These are phyloP conservation scores for Cavia aperea DNA, from an alignment of 2,113 vertebrate species.

Conservation along the genomic window DNA sequence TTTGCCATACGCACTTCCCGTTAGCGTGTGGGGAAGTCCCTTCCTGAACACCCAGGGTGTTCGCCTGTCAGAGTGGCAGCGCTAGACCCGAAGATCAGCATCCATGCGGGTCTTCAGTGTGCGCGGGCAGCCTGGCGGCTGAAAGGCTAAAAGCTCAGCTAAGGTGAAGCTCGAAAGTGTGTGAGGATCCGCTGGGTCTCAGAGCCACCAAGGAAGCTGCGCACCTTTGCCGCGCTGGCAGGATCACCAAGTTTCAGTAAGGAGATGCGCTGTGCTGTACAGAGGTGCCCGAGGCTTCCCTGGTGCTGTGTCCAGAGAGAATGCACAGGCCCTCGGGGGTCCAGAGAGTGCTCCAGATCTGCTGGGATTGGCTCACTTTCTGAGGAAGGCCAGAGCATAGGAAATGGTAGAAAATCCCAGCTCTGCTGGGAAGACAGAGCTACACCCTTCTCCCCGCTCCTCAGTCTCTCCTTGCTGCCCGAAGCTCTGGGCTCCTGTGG, in stretches of 20 bases:
- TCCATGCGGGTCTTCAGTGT: accelerated
- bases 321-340: neutral
- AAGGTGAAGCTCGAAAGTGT: neutral
- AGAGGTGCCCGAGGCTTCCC: neutral
- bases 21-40: neutral
- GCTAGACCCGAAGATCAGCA: neutral
- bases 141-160: neutral
- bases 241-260: neutral
- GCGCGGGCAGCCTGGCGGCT: too few relatives aligned
- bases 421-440: neutral
- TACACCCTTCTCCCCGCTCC: neutral
- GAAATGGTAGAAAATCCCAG: neutral
- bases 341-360: neutral
- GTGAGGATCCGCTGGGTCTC: too few relatives aligned
- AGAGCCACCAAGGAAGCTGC: neutral
- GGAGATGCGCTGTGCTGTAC: neutral
- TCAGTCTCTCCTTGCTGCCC: neutral
- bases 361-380: too few relatives aligned
- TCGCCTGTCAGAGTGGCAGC: neutral
- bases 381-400: neutral
- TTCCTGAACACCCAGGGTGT: neutral
- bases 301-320: accelerated
- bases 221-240: accelerated
- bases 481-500: accelerated
- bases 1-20: neutral